Evolutionary conservation across 2,113 vertebrate species (phyloP).

Genomic region (Rhadina sibilatrix): DNA sequence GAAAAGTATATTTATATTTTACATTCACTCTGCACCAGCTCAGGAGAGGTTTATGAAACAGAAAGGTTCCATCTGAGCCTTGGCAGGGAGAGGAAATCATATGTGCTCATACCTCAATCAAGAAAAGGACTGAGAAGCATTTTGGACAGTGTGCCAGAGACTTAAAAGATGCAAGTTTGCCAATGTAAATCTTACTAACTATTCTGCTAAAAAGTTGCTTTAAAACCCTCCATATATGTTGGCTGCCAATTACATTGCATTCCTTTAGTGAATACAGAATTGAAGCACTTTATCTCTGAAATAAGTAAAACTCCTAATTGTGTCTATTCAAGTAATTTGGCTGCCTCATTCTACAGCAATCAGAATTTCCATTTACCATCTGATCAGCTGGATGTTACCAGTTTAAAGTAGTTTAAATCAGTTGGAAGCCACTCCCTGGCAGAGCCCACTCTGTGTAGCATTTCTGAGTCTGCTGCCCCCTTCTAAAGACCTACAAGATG

Average conservation of each 20-base stretch:
- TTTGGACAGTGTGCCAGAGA: neutral
- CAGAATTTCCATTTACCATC: too few species aligned
- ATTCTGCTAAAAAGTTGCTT: neutral
- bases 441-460: neutral
- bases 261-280: neutral
- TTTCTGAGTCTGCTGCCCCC: fast-evolving
- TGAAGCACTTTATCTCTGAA: neutral
- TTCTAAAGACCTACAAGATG: neutral
- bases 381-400: too few species aligned
- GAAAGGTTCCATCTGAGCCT: neutral
- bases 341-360: neutral
- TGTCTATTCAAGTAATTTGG: neutral
- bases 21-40: neutral
- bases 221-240: neutral
- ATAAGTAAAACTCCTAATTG: neutral
- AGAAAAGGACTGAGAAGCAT: neutral
- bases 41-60: neutral
- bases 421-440: neutral
- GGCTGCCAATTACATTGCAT: neutral
- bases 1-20: neutral
- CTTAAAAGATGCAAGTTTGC: neutral
- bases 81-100: fast-evolving
- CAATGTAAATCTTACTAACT: neutral
- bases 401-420: too few species aligned
- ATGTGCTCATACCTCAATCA: neutral